Conservation (phyloP, 2,113 vertebrate genomes). For the Otis tarda region DNA sequence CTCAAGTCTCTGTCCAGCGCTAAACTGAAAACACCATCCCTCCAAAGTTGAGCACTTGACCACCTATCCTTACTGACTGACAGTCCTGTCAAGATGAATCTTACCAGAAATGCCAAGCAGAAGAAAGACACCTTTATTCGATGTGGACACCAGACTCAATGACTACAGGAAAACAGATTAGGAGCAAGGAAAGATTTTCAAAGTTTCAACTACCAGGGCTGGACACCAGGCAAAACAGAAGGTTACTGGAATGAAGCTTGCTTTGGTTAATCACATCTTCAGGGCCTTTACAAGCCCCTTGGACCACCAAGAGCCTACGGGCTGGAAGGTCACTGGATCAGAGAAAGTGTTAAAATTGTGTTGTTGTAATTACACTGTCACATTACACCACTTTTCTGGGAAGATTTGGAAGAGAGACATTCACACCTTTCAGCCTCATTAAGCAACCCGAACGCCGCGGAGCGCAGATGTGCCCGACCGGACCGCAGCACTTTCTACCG, state of each 20-base stretch:
- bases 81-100: fast-evolving
- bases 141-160: neutral
- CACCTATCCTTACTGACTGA: neutral
- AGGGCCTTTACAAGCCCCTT: neutral
- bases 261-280: neutral
- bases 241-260: fast-evolving
- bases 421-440: neutral
- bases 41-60: neutral
- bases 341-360: neutral
- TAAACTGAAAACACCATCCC: neutral
- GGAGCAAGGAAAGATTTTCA: neutral
- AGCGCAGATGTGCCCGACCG: fast-evolving
- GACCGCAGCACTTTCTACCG: neutral
- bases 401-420: fast-evolving
- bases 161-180: neutral
- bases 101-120: neutral
- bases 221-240: fast-evolving
- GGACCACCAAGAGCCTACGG: fast-evolving
- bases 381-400: fast-evolving
- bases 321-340: neutral
- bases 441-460: fast-evolving
- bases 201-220: neutral
- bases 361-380: fast-evolving
- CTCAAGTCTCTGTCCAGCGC: neutral
- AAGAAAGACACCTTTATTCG: neutral